Evolutionary conservation across 1,140 invertebrate genomes (phyloP).

Genomic region (Zaprionus vittiger): DNA sequence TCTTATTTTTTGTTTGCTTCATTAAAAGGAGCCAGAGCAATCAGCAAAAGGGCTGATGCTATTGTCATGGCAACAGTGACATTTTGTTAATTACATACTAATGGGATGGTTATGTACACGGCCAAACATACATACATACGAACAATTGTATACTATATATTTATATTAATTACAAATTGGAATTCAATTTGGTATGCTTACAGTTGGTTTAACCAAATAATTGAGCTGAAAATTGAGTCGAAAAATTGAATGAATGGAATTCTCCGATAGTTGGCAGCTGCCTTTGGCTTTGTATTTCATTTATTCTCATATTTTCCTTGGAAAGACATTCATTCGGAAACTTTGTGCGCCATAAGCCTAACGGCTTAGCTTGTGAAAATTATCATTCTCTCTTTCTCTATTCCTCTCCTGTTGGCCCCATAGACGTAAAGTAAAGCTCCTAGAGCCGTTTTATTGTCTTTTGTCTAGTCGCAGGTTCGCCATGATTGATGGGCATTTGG

Average conservation of each 20-base stretch:
- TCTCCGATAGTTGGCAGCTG: background rate
- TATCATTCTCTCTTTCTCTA: slow-evolving; percentile 12
- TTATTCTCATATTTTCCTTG: background rate
- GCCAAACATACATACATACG: background rate
- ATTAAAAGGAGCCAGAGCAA: background rate
- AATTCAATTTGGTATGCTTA: background rate
- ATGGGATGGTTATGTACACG: background rate
- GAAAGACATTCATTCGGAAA: background rate
- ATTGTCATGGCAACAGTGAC: background rate
- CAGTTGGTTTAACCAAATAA: slow-evolving; percentile 1
- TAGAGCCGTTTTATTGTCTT: slow-evolving; percentile 41
- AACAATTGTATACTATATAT: background rate
- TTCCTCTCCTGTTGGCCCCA: background rate
- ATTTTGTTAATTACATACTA: slow-evolving; percentile 11
- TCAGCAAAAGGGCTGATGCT: background rate
- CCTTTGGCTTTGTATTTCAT: background rate
- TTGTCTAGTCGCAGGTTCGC: slow-evolving; percentile 23
- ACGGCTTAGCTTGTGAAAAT: slow-evolving; percentile 35
- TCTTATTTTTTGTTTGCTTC: background rate
- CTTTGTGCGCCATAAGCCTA: background rate
- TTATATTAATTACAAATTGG: background rate
- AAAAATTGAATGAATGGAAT: background rate
- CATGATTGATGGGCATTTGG: slow-evolving; percentile 58
- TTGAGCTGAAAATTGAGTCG: background rate
- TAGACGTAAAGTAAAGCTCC: slow-evolving; percentile 31